A percentile compares a stretch with the other conserved stretches of the same genome.
phyloP scores from a whole-genome alignment of 2,888 invertebrate species.

The Mimas tiliae region DNA sequence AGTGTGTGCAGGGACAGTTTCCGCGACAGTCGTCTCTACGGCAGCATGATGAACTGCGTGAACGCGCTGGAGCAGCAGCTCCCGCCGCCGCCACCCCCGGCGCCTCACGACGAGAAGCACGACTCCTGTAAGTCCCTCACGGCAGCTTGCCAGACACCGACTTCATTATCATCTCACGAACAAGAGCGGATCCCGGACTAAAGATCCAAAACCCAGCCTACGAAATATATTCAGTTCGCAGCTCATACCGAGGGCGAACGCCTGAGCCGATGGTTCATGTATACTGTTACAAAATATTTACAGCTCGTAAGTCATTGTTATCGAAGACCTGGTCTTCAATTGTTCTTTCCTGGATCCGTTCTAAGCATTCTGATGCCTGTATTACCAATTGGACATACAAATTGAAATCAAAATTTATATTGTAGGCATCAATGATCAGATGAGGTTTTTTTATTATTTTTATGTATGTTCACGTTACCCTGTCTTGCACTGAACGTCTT shows the following conservation, averaged over 20 bases:
- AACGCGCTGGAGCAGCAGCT: constrained; percentile 96
- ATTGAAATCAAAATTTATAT: constrained; percentile 14
- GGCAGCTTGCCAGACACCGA: constrained; percentile 18
- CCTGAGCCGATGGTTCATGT: background rate
- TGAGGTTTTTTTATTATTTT: background rate
- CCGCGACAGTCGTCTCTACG: constrained; percentile 95
- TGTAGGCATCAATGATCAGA: constrained; percentile 10
- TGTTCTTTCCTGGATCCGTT: constrained; percentile 13
- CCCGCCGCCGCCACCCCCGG: constrained; percentile 87
- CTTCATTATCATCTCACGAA: constrained; percentile 3
- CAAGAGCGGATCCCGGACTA: constrained; percentile 2
- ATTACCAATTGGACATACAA: constrained; percentile 11
- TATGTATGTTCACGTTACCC: constrained; percentile 4
- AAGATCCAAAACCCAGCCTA: background rate
- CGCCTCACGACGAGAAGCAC: constrained; percentile 79
- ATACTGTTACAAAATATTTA: background rate
- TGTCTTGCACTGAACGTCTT: constrained; percentile 9
- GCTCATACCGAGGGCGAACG: background rate
- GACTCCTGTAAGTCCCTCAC: constrained; percentile 72
- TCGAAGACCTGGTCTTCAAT: background rate
- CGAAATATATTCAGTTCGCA: background rate
- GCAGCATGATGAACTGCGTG: constrained; percentile 98
- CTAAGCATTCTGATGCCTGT: constrained; percentile 31
- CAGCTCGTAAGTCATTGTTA: background rate
- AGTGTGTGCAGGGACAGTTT: constrained; percentile 91